Evolutionary conservation across 2,797 vertebrate species (phyloP), one percentile per base, ranked within the genome.

Genomic region (Phataginus tricuspis): DNA sequence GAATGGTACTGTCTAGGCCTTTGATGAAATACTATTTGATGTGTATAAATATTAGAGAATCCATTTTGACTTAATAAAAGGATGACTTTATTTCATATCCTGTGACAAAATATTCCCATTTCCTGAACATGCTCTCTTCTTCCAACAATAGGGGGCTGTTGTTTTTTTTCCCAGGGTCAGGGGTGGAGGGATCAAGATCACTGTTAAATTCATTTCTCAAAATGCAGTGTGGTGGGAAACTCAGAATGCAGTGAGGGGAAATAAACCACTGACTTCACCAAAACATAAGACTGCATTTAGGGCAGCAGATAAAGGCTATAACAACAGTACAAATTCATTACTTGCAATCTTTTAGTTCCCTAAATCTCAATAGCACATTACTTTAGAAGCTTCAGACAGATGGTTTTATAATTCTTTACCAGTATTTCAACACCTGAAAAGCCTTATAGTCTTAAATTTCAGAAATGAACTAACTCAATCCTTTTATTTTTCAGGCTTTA

Each of bases 1-100:
- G 29, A 87, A 80, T n/a, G 42, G 75, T 27, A 75, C 79, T 61
- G 71, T 91, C 49, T 94, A 77, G 86, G 77, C 5, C 85, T 96
- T 90, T 96, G 97, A 95, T 45, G 34, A 92, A 96, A 94, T 68
- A 64, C 63, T 87, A 23, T 90, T 90, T 88, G 95, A 64, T 72
- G 71, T n/a, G 2, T 13, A 75, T 34, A 68, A 84, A 89, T 57
- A 92, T 84, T 71, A 93, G 77, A 88, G 82, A 92, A 79, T n/a
- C 21, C 59, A 91, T 63, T 96, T 69, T 89, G 86, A 82, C 42
- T 92, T 88, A 90, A 94, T 72, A 79, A 96, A 96, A 97, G 79
- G 51, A 77, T 9, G 37, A 45, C 13, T 61, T 91, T 69, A 27
- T 86, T 96, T 90, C 78, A 64, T 39, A 74, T 82, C 53, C 80